Percentiles rank a stretch among this genome's conserved stretches.
Conservation (phyloP, 2,113 vertebrate species). For the Hucho hucho region DNA sequence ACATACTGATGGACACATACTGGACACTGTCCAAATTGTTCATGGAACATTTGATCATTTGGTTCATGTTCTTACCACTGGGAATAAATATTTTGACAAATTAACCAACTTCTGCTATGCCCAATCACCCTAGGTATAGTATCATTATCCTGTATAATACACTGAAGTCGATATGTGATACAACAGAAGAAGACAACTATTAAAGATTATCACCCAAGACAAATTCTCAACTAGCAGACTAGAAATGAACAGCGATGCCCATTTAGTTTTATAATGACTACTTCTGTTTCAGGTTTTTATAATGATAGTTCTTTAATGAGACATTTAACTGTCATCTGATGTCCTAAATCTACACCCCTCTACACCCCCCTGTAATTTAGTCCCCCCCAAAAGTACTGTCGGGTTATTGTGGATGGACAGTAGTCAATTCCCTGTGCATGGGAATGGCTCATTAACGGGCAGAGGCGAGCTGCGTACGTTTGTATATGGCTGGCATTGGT, state of each 20-base stretch:
- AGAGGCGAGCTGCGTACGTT: slow-evolving; percentile 72
- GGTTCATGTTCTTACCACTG: too few species aligned
- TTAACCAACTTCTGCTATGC: too few species aligned
- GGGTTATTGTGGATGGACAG: slow-evolving; percentile 86
- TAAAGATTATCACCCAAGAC: not conserved
- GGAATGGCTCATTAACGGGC: slow-evolving; percentile 93
- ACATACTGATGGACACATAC: too few species aligned
- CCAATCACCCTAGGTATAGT: too few species aligned
- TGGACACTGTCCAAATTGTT: too few species aligned
- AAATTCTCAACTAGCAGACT: not conserved
- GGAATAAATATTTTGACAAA: too few species aligned
- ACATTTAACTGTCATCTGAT: slow-evolving; percentile 63
- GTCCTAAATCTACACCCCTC: slow-evolving; percentile 80
- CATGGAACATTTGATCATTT: too few species aligned
- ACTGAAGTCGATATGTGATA: too few species aligned
- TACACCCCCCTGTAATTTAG: slow-evolving; percentile 72
- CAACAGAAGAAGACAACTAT: too few species aligned
- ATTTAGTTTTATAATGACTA: slow-evolving; percentile 55
- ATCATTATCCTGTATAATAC: too few species aligned
- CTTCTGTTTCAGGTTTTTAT: slow-evolving; percentile 56
- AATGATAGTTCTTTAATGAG: slow-evolving; percentile 70
- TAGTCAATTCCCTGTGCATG: slow-evolving; percentile 97
- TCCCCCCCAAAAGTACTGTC: slow-evolving; percentile 79
- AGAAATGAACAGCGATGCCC: slow-evolving; percentile 54
- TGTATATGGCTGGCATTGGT: slow-evolving; percentile 82